phyloP scores from a whole-genome alignment of 2,888 invertebrate species.

The Muscina levida region DNA sequence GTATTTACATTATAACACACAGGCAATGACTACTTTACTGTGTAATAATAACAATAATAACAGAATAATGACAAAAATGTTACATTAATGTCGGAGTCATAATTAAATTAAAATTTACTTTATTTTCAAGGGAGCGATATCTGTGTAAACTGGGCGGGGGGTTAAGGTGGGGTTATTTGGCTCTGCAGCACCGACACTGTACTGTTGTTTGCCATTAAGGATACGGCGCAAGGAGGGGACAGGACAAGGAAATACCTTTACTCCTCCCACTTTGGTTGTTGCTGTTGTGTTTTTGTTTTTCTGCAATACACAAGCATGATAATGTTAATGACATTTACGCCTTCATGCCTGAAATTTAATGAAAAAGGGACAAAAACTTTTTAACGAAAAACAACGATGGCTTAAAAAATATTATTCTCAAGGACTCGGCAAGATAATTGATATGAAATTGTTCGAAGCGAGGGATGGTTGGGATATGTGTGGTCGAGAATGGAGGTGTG shows the following conservation, averaged over 20 bases:
- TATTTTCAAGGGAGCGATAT: slow-evolving; percentile 40
- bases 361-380: background rate
- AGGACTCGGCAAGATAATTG: too few relatives aligned
- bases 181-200: background rate
- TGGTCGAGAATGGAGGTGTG: too few relatives aligned
- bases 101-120: slow-evolving; percentile 65
- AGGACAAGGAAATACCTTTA: slow-evolving; percentile 36
- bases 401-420: too few relatives aligned
- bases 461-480: too few relatives aligned
- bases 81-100: slow-evolving; percentile 56
- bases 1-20: slow-evolving; percentile 29
- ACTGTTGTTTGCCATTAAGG: slow-evolving; percentile 26
- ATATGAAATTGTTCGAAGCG: too few relatives aligned
- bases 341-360: slow-evolving; percentile 30
- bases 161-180: slow-evolving; percentile 17
- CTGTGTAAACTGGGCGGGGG: background rate
- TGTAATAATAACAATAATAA: slow-evolving; percentile 38
- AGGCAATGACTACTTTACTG: background rate
- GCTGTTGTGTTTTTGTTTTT: too few relatives aligned
- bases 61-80: slow-evolving; percentile 38
- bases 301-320: slow-evolving; percentile 3
- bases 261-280: background rate
- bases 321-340: slow-evolving; percentile 62
- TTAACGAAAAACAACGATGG: too few relatives aligned
- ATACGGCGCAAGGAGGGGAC: background rate